phyloP scores from a whole-genome alignment of 2,797 vertebrate species.

The Sebastiscus tertius region DNA sequence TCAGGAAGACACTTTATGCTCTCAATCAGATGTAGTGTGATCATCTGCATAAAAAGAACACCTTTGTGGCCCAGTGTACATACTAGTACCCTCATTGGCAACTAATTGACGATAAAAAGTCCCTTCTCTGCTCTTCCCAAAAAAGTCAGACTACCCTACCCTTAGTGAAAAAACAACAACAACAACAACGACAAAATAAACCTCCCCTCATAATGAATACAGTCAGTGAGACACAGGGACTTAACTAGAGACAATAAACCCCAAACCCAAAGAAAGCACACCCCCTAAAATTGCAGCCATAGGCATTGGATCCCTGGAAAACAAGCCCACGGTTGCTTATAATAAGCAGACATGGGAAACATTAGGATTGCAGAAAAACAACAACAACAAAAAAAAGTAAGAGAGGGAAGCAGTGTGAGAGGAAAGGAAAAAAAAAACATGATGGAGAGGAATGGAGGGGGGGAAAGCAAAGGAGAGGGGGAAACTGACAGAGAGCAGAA shows the following conservation, averaged over 20 bases:
- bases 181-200: neutral
- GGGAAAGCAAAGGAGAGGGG: neutral
- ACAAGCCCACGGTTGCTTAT: constrained; percentile 16
- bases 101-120: neutral
- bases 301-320: constrained; percentile 2
- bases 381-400: no score
- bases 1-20: neutral
- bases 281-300: neutral
- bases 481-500: constrained; percentile 24
- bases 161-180: neutral
- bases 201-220: neutral
- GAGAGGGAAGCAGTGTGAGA: neutral
- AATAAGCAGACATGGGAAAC: constrained; percentile 33
- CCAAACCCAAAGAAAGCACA: constrained; percentile 1
- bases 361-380: constrained; percentile 10
- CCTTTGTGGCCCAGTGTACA: neutral
- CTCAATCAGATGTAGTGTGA: neutral
- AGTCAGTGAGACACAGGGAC: neutral
- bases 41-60: neutral
- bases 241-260: neutral
- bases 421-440: neutral
- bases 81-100: neutral
- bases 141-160: neutral
- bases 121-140: neutral
- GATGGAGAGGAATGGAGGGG: neutral